These are phyloP conservation scores for Phocoena phocoena DNA, from an alignment of 2,113 vertebrate genomes.

Conservation along the genomic window DNA sequence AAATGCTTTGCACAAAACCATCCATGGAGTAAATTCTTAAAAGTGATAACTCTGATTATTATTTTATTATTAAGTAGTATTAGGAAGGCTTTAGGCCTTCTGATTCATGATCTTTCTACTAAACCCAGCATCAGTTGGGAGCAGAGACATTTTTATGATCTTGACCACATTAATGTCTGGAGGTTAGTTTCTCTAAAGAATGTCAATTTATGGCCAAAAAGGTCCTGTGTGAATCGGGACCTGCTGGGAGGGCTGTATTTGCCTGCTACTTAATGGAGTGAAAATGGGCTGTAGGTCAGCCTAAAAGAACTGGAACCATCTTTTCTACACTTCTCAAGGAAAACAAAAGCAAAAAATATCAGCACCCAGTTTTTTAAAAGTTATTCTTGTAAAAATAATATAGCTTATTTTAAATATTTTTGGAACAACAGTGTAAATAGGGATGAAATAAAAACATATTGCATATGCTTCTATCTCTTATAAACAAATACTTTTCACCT, in stretches of 20 bases:
- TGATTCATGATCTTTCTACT: not conserved
- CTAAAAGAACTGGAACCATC: not conserved
- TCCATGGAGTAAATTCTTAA: not conserved
- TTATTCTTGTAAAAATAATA: constrained; percentile 1
- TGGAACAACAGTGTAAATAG: not conserved
- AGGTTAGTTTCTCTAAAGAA: constrained; percentile 2
- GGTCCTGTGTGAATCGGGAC: not conserved
- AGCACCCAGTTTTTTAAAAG: not conserved
- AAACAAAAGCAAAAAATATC: not conserved
- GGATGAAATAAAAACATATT: constrained; percentile 9
- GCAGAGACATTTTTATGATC: not conserved
- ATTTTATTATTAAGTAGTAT: not conserved
- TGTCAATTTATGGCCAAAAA: not conserved
- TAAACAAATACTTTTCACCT: not conserved
- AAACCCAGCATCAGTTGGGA: not conserved
- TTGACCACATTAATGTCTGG: not conserved
- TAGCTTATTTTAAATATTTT: not conserved
- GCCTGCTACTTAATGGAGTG: not conserved
- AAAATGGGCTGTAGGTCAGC: not conserved
- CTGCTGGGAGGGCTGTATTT: not conserved
- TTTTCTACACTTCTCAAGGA: not conserved
- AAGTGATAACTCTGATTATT: constrained; percentile 10
- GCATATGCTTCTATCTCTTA: not conserved
- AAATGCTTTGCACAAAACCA: not conserved
- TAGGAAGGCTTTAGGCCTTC: not conserved